Base-by-base conservation (phyloP, 2,113 vertebrate species). In the Etia nguti region DNA sequence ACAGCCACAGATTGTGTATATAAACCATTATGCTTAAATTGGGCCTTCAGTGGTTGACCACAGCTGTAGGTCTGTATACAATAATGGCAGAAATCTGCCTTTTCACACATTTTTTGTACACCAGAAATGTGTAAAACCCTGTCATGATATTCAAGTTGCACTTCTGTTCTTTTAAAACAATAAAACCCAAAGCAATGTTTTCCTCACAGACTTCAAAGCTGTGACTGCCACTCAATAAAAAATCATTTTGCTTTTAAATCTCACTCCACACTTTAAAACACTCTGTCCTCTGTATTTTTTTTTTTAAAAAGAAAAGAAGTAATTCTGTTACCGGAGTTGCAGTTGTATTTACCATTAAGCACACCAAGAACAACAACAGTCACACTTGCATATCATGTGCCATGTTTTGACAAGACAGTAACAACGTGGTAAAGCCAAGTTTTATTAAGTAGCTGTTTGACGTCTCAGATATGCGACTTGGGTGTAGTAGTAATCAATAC, bases 71-170 rank as follows among this genome's bases (percentile, higher is more conserved):
- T n/a, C 60, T n/a, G 34, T n/a, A 38, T 5, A 41, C 13, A 68
- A 34, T 22, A 22, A 41, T 8, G 20, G 34, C 60, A 65, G 18
- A 65, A 65, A 65, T 65, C 31, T 65, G 60, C 10, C 29, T 34
- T 34, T 62, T 62, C 3, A 62, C 59, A 3, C 57, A 34, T 3
- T 62, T 34, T 62, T 34, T 60, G 24, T 24, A 29, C 24, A 26
- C 1, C 0, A 52, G 10, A 52, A 29, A 16, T 29, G 2, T 9
- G 24, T 57, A 0, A 62, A 62, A 34, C 0, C 59, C 29, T 20
- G 5, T 60, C 29, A 20, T 24, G n/a, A 70, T 26, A 46, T 73
- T 70, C 1, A 70, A 43, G 36, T 46, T 1, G 41, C 13, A 26
- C 65, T 1, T 70, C 38, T 41, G 6, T 41, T 68, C 7, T 9